These are phyloP conservation scores for Macquaria ambigua DNA, from an alignment of 2,113 vertebrate species.

Conservation along the genomic window DNA sequence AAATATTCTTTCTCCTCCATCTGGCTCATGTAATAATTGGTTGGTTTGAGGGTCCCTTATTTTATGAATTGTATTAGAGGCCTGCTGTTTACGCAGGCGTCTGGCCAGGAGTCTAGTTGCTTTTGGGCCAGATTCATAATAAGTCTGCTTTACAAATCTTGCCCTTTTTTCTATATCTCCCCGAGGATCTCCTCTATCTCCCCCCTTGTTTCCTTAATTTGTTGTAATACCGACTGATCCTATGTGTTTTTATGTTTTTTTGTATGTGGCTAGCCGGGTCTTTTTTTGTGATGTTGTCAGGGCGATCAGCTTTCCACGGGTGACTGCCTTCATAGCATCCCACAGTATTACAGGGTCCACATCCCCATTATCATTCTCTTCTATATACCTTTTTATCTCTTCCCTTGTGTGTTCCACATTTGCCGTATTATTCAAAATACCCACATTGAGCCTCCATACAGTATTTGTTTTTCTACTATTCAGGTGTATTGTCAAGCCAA, in stretches of 20 bases:
- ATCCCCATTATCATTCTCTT: neutral
- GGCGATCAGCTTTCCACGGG: neutral
- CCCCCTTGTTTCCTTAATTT: neutral
- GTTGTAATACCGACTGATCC: neutral
- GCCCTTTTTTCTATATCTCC: neutral
- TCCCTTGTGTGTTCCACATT: neutral
- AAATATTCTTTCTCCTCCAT: neutral
- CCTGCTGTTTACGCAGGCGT: neutral
- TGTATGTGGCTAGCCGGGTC: neutral
- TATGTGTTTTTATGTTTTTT: neutral
- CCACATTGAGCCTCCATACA: neutral
- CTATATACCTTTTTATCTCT: neutral
- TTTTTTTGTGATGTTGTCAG: too few relatives aligned
- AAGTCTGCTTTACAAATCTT: neutral
- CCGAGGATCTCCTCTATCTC: neutral
- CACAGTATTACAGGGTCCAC: neutral
- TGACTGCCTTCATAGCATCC: neutral
- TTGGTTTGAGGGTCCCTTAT: neutral
- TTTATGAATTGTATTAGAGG: neutral
- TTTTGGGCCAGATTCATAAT: neutral
- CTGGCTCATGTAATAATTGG: neutral
- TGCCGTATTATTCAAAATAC: neutral
- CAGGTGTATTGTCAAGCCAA: neutral
- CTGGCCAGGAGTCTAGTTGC: neutral
- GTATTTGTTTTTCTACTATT: neutral